Conservation (phyloP, 2,888 invertebrate species). For the Zeuzera pyrina region DNA sequence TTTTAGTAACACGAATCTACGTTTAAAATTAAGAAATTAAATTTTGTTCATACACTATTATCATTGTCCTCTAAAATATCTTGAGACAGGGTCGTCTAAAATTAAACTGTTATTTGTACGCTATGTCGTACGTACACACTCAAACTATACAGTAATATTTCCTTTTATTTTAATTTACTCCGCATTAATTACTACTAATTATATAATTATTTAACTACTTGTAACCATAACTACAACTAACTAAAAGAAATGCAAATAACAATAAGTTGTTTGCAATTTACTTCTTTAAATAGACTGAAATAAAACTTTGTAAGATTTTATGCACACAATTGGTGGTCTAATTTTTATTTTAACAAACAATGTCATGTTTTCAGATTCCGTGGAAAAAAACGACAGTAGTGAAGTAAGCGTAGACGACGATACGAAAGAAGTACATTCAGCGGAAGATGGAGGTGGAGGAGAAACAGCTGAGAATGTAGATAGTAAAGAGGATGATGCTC, state of each 20-base stretch:
- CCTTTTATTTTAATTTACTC: too few species aligned
- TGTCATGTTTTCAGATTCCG: slow-evolving; percentile 44
- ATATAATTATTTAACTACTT: too few species aligned
- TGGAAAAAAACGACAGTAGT: slow-evolving; percentile 66
- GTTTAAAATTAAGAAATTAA: background rate
- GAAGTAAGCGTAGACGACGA: slow-evolving; percentile 61
- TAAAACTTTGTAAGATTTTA: too few species aligned
- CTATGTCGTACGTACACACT: background rate
- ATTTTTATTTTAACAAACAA: too few species aligned
- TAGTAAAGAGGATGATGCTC: slow-evolving; percentile 36
- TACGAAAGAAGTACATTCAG: slow-evolving; percentile 54
- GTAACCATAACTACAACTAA: too few species aligned
- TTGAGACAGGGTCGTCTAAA: slow-evolving; percentile 30
- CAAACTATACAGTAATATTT: too few species aligned
- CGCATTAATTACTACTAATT: too few species aligned
- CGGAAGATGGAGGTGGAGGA: slow-evolving; percentile 44
- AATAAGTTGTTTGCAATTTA: too few species aligned
- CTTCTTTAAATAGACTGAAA: too few species aligned
- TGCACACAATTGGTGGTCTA: too few species aligned
- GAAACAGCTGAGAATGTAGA: slow-evolving; percentile 21
- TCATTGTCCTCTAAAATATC: slow-evolving; percentile 20
- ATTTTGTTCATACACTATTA: background rate
- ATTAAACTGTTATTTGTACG: slow-evolving; percentile 32
- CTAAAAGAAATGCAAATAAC: too few species aligned
- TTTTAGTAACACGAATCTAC: too few species aligned